Conservation (phyloP, 2,113 vertebrate species). For the Piliocolobus tephrosceles region DNA sequence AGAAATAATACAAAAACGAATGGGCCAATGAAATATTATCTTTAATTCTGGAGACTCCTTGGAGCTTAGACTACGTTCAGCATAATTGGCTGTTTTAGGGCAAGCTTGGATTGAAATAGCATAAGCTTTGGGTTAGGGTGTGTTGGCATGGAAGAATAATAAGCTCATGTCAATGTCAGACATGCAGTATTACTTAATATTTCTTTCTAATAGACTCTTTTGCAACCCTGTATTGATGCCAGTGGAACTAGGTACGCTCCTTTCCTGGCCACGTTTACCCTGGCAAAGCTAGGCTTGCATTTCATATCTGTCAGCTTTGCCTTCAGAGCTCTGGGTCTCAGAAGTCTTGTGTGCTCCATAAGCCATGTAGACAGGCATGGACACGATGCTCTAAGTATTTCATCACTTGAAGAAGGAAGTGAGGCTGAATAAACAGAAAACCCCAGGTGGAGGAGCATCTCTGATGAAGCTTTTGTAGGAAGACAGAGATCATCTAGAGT, state of each 20-base stretch:
- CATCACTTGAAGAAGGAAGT: conserved; percentile 22
- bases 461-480: neutral
- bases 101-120: conserved; percentile 53
- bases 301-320: conserved; percentile 76
- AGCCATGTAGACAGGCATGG: neutral
- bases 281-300: conserved; percentile 77
- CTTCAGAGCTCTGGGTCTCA: conserved; percentile 63
- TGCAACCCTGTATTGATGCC: conserved; percentile 78
- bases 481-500: neutral
- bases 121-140: conserved; percentile 76
- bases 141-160: conserved; percentile 79
- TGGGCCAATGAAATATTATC: neutral
- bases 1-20: neutral
- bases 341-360: conserved; percentile 56
- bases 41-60: conserved; percentile 7
- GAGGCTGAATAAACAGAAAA: neutral
- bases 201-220: conserved; percentile 78
- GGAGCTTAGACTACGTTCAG: conserved; percentile 5
- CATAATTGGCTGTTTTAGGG: conserved; percentile 42
- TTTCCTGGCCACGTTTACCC: conserved; percentile 80
- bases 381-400: neutral
- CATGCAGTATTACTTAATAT: conserved; percentile 80
- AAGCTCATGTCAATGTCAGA: conserved; percentile 78
- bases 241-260: conserved; percentile 74
- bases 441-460: neutral